Conservation (phyloP, 2,797 vertebrate species). For the Anguilla megastoma region DNA sequence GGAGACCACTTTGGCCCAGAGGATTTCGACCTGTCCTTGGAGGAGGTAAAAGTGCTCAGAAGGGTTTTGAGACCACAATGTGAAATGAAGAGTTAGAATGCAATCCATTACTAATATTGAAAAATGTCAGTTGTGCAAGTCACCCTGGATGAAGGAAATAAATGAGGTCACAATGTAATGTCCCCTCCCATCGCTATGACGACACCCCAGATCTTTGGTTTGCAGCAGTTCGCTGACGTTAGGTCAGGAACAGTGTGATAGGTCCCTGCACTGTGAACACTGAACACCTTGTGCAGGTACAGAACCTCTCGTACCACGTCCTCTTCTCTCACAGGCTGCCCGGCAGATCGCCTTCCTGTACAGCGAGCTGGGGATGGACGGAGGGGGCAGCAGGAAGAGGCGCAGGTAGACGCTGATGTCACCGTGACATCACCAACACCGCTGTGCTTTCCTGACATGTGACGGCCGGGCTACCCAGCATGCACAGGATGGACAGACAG, state of each 20-base stretch:
- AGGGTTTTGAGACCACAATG: background rate
- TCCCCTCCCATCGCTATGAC: background rate
- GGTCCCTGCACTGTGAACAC: background rate
- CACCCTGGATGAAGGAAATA: background rate
- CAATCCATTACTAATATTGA: background rate
- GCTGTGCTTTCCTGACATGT: background rate
- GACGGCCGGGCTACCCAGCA: background rate
- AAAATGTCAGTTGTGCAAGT: background rate
- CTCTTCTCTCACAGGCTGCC: constrained; percentile 75
- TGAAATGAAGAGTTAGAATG: background rate
- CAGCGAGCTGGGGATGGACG: constrained; percentile 75
- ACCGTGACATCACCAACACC: background rate
- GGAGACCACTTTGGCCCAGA: constrained; percentile 80
- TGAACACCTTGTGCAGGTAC: background rate
- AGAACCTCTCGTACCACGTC: constrained; percentile 30
- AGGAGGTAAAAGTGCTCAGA: constrained; percentile 74
- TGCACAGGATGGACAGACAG: background rate
- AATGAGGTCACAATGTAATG: background rate
- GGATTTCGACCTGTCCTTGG: constrained; percentile 77
- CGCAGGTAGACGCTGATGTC: constrained; percentile 38
- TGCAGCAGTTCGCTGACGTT: background rate
- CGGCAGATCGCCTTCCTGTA: constrained; percentile 87
- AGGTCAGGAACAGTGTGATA: background rate
- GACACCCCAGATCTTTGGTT: background rate
- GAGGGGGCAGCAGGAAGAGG: constrained; percentile 41